Evolutionary conservation across 2,797 vertebrate genomes (phyloP).

Genomic region (Lindbergichthys nudifrons): DNA sequence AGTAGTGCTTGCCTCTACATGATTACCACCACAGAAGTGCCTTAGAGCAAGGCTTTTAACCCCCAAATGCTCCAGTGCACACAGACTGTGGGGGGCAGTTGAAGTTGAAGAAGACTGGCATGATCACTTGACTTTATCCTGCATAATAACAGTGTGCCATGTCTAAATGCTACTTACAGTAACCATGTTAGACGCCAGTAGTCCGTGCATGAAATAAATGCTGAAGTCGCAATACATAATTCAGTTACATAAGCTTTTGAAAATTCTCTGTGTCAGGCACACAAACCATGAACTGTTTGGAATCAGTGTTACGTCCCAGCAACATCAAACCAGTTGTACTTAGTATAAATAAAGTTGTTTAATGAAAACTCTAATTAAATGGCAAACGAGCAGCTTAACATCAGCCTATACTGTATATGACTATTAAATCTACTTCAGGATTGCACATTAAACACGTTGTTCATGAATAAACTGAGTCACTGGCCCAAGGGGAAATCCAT

Average conservation of each 20-base stretch:
- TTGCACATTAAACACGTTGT: constrained; percentile 18
- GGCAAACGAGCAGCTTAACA: too few species aligned
- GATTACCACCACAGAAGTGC: constrained; percentile 18
- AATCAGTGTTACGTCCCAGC: not conserved
- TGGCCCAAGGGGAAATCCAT: constrained; percentile 21
- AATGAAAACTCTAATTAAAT: too few species aligned
- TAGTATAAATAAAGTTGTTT: too few species aligned
- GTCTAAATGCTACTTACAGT: constrained; percentile 22
- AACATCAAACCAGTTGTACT: too few species aligned
- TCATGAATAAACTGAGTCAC: constrained; percentile 39
- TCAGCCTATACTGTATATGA: not conserved
- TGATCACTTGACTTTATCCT: constrained; percentile 19
- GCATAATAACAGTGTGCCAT: constrained; percentile 40
- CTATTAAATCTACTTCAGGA: constrained; percentile 14
- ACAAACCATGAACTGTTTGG: not conserved
- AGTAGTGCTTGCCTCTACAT: not conserved
- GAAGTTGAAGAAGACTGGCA: constrained; percentile 25
- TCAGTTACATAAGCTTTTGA: constrained; percentile 22
- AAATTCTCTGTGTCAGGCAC: constrained; percentile 2
- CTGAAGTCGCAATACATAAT: constrained; percentile 28
- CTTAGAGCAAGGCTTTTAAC: constrained; percentile 22
- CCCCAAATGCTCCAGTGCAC: constrained; percentile 7
- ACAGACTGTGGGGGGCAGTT: constrained; percentile 22
- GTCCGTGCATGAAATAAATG: constrained; percentile 28
- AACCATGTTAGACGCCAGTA: constrained; percentile 18